Base-by-base conservation (phyloP, 2,888 invertebrate species). In the Lacanobia oleracea region DNA sequence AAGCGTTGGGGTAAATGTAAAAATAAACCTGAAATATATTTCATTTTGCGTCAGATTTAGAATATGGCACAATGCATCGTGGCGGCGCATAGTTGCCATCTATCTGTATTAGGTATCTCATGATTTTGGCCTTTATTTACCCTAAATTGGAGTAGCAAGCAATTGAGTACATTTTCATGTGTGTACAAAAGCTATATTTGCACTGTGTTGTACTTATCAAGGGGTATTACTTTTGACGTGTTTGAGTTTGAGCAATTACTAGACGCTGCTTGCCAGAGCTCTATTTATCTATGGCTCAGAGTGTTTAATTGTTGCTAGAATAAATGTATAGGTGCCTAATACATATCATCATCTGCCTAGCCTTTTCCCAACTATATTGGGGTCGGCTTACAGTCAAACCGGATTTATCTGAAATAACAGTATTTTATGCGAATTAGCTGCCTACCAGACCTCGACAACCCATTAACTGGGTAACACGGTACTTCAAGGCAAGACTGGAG, bases 201-300 rank as follows among this genome's bases (percentile, higher is more conserved):
- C 16, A 54, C 51, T 40, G 40, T 21, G 57, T 59, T 51, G 50
- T 57, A 50, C 56, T 53, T 72, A 72, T 64, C 71, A 71, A 67
- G 33, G 21, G 51, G 21, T 68, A 67, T 82, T 67, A 62, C 64
- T 56, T 67, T 70, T 76, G 81, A 63, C 72, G 50, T 72, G 62
- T 76, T 65, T 79, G 50, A 51, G 57, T 66, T 63, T 50, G 37
- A 77, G 43, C 23, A 68, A 59, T 63, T 73, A 72, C 40, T 45
- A 81, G 51, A 72, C 66, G 37, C 53, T 70, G 53, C 64, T 61
- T 57, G 23, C 37, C 18, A 67, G 60, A 72, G 82, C 61, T 59
- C 45, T 82, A 62, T 77, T 67, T 82, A 56, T 45, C 45, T 65
- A 57, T 23, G 43, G 48, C 48, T 67, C 40, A 65, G 12, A 43